phyloP scores from a whole-genome alignment of 2,888 invertebrate species.

The Stomorhina lunata region DNA sequence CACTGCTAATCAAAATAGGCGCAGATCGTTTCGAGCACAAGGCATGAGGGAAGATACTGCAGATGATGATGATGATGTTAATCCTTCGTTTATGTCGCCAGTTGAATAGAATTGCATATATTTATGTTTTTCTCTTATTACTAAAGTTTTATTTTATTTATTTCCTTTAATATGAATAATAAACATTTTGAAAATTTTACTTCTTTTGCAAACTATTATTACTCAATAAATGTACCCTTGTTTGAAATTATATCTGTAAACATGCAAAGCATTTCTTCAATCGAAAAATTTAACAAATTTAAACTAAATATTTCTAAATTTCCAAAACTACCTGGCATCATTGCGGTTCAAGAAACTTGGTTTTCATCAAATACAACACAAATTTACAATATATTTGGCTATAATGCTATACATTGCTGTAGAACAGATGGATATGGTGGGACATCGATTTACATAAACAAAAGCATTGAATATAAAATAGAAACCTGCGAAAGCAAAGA shows the following conservation, averaged over 20 bases:
- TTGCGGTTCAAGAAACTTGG: not conserved
- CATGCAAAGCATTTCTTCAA: not conserved
- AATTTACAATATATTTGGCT: not conserved
- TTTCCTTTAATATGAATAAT: not conserved
- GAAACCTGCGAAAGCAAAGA: not conserved
- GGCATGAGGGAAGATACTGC: not conserved
- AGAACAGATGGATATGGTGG: constrained; percentile 9
- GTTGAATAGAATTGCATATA: not conserved
- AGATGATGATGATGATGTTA: not conserved
- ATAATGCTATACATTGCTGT: not conserved
- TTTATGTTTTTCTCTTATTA: not conserved
- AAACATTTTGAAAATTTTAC: not conserved
- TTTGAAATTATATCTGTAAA: constrained; percentile 1
- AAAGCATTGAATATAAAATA: not conserved
- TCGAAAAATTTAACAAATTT: constrained; percentile 6
- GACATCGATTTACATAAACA: not conserved
- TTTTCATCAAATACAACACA: not conserved
- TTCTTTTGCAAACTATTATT: not conserved
- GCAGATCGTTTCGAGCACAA: not conserved
- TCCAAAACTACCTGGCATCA: not conserved
- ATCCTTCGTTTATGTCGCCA: not conserved
- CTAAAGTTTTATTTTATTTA: too few species aligned
- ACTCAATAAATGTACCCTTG: not conserved
- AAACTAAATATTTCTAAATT: not conserved
- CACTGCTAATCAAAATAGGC: not conserved